These are phyloP conservation scores for Herminia tarsipennalis DNA, from an alignment of 2,888 invertebrate genomes.

Conservation along the genomic window DNA sequence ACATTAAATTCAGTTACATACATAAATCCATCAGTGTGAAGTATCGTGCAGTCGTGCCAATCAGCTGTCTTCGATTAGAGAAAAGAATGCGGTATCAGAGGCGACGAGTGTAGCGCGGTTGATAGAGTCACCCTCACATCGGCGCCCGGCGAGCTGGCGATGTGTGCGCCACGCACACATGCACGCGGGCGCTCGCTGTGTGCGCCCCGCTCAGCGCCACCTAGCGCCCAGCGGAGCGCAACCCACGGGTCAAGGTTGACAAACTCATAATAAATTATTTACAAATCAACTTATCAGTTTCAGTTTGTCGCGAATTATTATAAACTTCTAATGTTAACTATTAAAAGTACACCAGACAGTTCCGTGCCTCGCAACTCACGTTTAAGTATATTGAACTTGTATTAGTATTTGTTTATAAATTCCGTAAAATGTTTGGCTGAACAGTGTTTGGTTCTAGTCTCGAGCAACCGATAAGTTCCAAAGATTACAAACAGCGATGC, in stretches of 20 bases:
- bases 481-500: constrained; percentile 75
- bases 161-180: constrained; percentile 70
- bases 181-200: constrained; percentile 48
- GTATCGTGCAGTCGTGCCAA: constrained; percentile 57
- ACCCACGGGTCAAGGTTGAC: constrained; percentile 76
- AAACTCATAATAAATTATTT: constrained; percentile 77
- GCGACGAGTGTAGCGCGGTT: constrained; percentile 48
- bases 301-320: constrained; percentile 36
- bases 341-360: constrained; percentile 25
- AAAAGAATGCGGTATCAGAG: constrained; percentile 57
- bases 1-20: constrained; percentile 23
- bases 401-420: constrained; percentile 74
- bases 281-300: constrained; percentile 66
- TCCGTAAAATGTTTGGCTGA: constrained; percentile 68
- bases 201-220: constrained; percentile 67
- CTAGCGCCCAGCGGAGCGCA: constrained; percentile 64
- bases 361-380: constrained; percentile 36
- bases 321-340: constrained; percentile 23
- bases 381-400: constrained; percentile 42
- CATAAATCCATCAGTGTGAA: constrained; percentile 36
- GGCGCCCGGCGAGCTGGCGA: constrained; percentile 22
- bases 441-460: constrained; percentile 62
- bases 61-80: constrained; percentile 59
- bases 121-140: constrained; percentile 61
- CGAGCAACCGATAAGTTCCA: constrained; percentile 70